Conservation (phyloP, 2,113 vertebrate genomes). For the Phasianus colchicus region DNA sequence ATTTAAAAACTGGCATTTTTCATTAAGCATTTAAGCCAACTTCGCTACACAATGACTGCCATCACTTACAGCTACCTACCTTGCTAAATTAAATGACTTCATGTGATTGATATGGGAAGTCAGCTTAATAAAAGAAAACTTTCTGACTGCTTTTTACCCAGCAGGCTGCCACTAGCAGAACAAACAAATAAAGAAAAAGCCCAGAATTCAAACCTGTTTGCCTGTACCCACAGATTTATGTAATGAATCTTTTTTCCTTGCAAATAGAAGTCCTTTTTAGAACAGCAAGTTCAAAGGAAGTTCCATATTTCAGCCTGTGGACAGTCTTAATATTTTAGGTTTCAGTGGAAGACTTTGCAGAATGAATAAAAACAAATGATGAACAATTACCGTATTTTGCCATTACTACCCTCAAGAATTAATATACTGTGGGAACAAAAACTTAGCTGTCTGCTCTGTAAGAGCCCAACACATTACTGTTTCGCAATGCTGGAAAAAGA, state of each 20-base stretch:
- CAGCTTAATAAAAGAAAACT: not conserved
- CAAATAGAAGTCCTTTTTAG: not conserved
- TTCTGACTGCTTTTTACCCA: conserved; percentile 8
- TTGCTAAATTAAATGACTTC: conserved; percentile 40
- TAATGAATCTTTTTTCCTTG: not conserved
- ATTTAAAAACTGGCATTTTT: conserved; percentile 21
- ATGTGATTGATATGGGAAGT: not conserved
- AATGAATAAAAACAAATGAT: conserved; percentile 41
- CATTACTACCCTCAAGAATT: not conserved
- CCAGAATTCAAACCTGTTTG: not conserved
- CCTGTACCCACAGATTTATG: not conserved
- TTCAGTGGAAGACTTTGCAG: not conserved
- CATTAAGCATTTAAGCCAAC: conserved; percentile 1
- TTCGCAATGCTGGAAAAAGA: conserved; percentile 8
- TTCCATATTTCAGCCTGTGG: not conserved
- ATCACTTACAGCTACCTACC: conserved; percentile 1
- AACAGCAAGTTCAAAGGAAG: not conserved
- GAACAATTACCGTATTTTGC: conserved; percentile 48
- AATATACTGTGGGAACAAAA: conserved; percentile 19
- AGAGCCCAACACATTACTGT: not conserved
- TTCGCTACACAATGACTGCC: not conserved
- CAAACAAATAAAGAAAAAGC: not conserved
- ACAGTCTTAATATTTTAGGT: not conserved
- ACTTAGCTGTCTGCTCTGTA: not conserved
- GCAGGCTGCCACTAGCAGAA: not conserved